These are phyloP conservation scores for Molothrus aeneus DNA, from an alignment of 2,797 vertebrate species.

Conservation along the genomic window DNA sequence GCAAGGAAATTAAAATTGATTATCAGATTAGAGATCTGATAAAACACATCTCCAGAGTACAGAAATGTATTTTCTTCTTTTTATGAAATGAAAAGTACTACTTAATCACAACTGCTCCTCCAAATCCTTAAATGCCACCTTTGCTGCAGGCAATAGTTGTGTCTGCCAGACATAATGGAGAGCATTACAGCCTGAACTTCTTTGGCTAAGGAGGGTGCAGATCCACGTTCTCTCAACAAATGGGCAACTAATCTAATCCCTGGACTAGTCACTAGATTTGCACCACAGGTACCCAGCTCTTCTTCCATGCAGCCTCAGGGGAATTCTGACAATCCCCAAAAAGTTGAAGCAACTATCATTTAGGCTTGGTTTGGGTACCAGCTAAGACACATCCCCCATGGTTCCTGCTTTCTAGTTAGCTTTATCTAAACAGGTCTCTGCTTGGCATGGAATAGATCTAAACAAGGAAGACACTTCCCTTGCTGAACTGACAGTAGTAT, in stretches of 20 bases:
- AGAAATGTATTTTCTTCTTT: constrained; percentile 10
- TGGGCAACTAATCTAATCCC: neutral
- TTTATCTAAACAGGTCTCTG: neutral
- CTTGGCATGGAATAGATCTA: neutral
- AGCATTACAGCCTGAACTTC: neutral
- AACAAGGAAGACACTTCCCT: neutral
- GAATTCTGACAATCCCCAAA: neutral
- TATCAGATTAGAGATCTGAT: constrained; percentile 8
- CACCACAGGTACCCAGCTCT: neutral
- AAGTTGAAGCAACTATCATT: accelerated
- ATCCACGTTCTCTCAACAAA: neutral
- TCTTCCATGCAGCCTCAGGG: neutral
- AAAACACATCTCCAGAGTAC: neutral
- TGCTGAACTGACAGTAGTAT: neutral
- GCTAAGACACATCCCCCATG: neutral
- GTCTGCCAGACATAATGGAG: neutral
- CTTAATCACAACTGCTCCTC: constrained; percentile 8
- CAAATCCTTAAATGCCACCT: neutral
- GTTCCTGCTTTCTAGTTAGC: neutral
- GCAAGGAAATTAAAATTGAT: constrained; percentile 32
- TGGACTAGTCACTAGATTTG: neutral
- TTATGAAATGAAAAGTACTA: neutral
- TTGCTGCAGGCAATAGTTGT: neutral
- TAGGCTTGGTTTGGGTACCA: neutral
- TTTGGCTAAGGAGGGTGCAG: neutral